A percentile compares a stretch with the other conserved stretches of the same genome.
Conservation (phyloP, 2,113 vertebrate genomes). For the Tiliqua scincoides region DNA sequence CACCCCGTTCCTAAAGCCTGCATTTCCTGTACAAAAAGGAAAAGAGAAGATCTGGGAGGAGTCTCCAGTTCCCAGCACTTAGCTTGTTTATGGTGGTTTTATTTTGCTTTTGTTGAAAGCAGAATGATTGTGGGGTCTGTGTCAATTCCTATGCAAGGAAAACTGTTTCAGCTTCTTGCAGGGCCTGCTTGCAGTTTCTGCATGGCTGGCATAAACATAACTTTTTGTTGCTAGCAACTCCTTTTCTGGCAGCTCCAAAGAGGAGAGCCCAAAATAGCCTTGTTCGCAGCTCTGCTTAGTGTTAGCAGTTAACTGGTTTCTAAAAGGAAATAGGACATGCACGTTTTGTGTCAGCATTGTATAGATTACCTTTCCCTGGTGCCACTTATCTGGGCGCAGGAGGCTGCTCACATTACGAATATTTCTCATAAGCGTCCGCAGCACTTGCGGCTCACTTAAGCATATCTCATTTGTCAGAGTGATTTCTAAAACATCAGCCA, state of each 20-base stretch:
- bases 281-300: conserved; percentile 54
- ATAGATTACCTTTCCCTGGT: neutral
- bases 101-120: conserved; percentile 38
- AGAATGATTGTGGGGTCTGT: conserved; percentile 34
- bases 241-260: conserved; percentile 66
- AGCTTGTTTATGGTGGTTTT: conserved; percentile 9
- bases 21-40: conserved; percentile 11
- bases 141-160: neutral
- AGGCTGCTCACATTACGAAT: conserved; percentile 12
- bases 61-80: conserved; percentile 31
- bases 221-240: conserved; percentile 72
- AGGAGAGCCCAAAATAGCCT: conserved; percentile 77
- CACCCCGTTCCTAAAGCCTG: neutral
- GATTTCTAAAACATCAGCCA: conserved; percentile 41
- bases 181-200: conserved; percentile 28
- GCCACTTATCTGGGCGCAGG: neutral
- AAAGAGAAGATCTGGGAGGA: conserved; percentile 29
- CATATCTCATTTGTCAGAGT: conserved; percentile 21
- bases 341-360: neutral
- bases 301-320: conserved; percentile 55
- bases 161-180: conserved; percentile 18
- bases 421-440: conserved; percentile 42
- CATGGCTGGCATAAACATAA: conserved; percentile 38
- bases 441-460: conserved; percentile 20
- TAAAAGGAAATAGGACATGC: conserved; percentile 35